Conservation (phyloP, 2,113 vertebrate genomes). For the Machaerirhynchus nigripectus region DNA sequence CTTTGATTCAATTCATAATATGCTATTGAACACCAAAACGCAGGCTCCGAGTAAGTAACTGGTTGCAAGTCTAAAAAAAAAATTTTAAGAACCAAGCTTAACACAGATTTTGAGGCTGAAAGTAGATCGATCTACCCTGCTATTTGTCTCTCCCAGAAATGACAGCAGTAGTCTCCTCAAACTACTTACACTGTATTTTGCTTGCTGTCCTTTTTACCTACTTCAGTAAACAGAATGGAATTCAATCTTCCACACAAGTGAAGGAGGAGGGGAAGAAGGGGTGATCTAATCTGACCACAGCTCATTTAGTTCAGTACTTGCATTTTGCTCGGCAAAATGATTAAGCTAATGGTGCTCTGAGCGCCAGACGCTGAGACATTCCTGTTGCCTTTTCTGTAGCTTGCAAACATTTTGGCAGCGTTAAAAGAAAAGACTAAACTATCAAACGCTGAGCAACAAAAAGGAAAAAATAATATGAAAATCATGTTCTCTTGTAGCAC, state of each 20-base stretch:
- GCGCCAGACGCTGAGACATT: background rate
- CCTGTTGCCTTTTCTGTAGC: background rate
- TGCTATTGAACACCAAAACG: slow-evolving; percentile 98
- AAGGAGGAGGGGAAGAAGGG: background rate
- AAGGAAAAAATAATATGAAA: background rate
- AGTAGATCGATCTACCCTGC: background rate
- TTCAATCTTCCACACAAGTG: background rate
- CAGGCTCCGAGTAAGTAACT: slow-evolving; percentile 96
- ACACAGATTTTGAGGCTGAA: background rate
- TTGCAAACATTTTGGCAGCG: background rate
- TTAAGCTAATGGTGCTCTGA: background rate
- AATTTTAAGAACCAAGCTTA: background rate
- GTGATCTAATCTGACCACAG: slow-evolving; percentile 2
- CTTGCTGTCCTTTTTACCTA: background rate
- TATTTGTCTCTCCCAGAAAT: background rate
- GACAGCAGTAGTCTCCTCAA: background rate
- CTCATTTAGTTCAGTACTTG: background rate
- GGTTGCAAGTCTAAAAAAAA: slow-evolving; percentile 88
- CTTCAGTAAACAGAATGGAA: background rate
- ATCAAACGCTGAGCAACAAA: background rate
- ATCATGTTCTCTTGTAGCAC: background rate
- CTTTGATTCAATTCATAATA: slow-evolving; percentile 98
- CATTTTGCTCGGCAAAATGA: background rate
- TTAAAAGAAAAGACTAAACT: background rate
- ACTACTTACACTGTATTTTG: background rate